phyloP scores from a whole-genome alignment of 2,797 vertebrate genomes.

The Sebastes itinus region DNA sequence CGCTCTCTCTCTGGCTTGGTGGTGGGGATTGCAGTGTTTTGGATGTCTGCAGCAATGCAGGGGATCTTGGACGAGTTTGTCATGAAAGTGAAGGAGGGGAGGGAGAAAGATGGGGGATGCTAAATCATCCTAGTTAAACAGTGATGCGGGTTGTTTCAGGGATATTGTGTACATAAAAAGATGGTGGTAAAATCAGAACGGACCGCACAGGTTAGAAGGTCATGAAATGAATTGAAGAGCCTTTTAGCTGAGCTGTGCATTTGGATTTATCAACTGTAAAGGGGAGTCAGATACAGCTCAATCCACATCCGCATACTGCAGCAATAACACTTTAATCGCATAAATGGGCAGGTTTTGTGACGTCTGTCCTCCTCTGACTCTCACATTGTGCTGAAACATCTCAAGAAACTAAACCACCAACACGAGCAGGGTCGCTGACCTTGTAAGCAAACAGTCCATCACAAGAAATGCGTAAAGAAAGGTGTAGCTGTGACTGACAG shows the following conservation, averaged over 20 bases:
- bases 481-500: slow-evolving; percentile 65
- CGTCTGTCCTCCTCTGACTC: neutral
- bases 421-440: slow-evolving; percentile 34
- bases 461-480: slow-evolving; percentile 25
- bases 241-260: neutral
- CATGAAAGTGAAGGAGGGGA: slow-evolving; percentile 42
- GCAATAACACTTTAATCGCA: neutral
- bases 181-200: neutral
- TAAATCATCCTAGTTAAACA: slow-evolving; percentile 28
- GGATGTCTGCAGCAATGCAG: slow-evolving; percentile 76
- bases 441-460: slow-evolving; percentile 27
- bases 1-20: slow-evolving; percentile 14
- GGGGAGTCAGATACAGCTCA: neutral
- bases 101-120: slow-evolving; percentile 7
- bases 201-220: neutral
- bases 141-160: neutral
- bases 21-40: slow-evolving; percentile 66
- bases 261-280: neutral
- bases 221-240: neutral
- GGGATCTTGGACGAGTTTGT: slow-evolving; percentile 61
- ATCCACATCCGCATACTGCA: neutral
- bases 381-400: slow-evolving; percentile 38
- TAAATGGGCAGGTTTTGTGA: neutral
- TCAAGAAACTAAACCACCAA: neutral
- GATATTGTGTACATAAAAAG: neutral